Evolutionary conservation across 1,140 invertebrate genomes (phyloP).

Genomic region (Hyles vespertilio): DNA sequence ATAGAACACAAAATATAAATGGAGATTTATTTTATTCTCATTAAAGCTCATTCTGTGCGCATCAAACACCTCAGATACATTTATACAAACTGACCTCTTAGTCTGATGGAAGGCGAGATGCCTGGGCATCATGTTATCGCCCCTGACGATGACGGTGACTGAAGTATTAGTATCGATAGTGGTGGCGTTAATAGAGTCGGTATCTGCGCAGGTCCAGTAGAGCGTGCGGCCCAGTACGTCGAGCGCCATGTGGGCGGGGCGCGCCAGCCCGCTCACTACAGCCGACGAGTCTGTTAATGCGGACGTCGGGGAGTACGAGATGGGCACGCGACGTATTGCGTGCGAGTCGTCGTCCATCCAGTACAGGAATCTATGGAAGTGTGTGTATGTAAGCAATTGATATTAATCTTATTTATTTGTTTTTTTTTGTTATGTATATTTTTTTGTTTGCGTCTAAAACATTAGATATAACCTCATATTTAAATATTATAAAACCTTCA

Average conservation of each 20-base stretch:
- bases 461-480: no score
- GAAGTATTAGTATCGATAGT: slow-evolving; percentile 68
- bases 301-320: slow-evolving; percentile 71
- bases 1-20: no score
- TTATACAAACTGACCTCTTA: slow-evolving; percentile 76
- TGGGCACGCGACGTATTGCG: slow-evolving; percentile 84
- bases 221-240: slow-evolving; percentile 89
- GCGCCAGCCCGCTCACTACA: slow-evolving; percentile 75
- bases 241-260: slow-evolving; percentile 89
- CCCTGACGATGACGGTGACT: slow-evolving; percentile 82
- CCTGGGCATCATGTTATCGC: slow-evolving; percentile 86
- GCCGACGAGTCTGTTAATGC: slow-evolving; percentile 74
- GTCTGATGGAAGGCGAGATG: slow-evolving; percentile 89
- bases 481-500: neutral
- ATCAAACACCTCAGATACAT: slow-evolving; percentile 6
- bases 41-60: no score
- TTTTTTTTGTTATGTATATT: no score
- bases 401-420: no score
- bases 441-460: neutral
- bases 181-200: slow-evolving; percentile 93
- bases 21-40: no score
- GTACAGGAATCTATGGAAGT: slow-evolving; percentile 43
- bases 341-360: slow-evolving; percentile 88
- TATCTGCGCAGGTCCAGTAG: slow-evolving; percentile 90
- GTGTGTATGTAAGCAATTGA: neutral